Evolutionary conservation across 2,113 vertebrate genomes (phyloP), one percentile per base, ranked within the genome.

Genomic region (Urocolius indicus): DNA sequence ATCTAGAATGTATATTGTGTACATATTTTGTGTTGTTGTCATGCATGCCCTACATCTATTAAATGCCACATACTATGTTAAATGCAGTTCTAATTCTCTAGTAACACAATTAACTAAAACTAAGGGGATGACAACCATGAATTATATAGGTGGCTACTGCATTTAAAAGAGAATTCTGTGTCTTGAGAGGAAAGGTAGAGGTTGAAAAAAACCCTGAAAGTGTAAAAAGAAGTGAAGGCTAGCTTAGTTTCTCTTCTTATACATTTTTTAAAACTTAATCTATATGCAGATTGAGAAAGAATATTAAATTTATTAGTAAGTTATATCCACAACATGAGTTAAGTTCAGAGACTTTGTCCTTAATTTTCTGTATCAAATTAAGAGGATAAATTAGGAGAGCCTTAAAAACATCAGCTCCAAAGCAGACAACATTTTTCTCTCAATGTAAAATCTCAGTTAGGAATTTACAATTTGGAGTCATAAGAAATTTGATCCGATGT

Each of bases 91-190:
- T 58, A 72, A 55, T 51, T 93, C 16, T 63, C n/a, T 16, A 68
- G 41, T 30, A 63, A 32, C 3, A 62, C 9, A 54, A 41, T 34
- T 32, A 86, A 72, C 9, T 61, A 75, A 88, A 86, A 62, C 4
- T 76, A 55, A 14, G 0, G 1, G 6, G 4, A 18, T 57, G 14
- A 38, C 65, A 83, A 17, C 5, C 0, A 0, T 59, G 7, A n/a
- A n/a, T 55, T 65, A 61, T 59, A 34, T 5, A 43, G 6, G 19
- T 26, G 16, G 9, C 21, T 81, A 0, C 17, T 69, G 5, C 23
- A 29, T 81, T 90, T 89, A 69, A 65, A 61, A 4, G 23, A 48
- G 7, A 21, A 81, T 46, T 81, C 10, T 77, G 2, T 55, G 77
- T 69, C 52, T 48, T 80, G 14, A 79, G 27, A 68, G 24, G 22